Evolutionary conservation across 2,113 vertebrate species (phyloP).

Genomic region (Crotalus helleri): DNA sequence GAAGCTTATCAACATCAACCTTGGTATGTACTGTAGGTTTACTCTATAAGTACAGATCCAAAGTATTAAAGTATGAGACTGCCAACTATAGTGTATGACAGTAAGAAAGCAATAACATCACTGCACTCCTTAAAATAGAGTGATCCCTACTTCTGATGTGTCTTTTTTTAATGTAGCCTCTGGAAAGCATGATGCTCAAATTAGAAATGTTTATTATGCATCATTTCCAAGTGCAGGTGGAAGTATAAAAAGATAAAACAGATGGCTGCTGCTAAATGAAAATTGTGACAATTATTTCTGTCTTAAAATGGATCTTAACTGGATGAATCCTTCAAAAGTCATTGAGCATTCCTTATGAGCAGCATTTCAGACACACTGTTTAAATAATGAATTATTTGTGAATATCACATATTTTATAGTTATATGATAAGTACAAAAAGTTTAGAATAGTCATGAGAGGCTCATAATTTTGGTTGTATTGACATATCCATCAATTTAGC

Average conservation of each 20-base stretch:
- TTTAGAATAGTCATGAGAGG: neutral
- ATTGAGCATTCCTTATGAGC: neutral
- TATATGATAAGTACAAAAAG: neutral
- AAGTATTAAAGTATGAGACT: neutral
- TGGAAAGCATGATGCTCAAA: neutral
- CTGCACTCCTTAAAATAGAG: neutral
- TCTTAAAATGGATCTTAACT: slow-evolving; percentile 10
- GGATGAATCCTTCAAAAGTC: slow-evolving; percentile 4
- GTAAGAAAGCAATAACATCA: neutral
- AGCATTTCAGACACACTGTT: neutral
- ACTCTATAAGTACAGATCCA: neutral
- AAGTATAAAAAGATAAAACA: neutral
- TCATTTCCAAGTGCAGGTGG: slow-evolving; percentile 2
- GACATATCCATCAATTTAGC: neutral
- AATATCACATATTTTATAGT: neutral
- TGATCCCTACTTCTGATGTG: neutral
- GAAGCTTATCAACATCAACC: neutral
- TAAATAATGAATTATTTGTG: neutral
- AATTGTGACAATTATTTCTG: neutral
- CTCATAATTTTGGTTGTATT: neutral
- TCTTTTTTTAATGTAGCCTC: neutral
- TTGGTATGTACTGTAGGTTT: neutral
- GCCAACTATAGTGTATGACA: accelerated
- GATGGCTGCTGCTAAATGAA: slow-evolving; percentile 25
- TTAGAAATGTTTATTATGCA: slow-evolving; percentile 23